Base-by-base conservation (phyloP, 30 jellyfish, hydroid and myxozoan genomes). In the Turritopsis dohrnii region DNA sequence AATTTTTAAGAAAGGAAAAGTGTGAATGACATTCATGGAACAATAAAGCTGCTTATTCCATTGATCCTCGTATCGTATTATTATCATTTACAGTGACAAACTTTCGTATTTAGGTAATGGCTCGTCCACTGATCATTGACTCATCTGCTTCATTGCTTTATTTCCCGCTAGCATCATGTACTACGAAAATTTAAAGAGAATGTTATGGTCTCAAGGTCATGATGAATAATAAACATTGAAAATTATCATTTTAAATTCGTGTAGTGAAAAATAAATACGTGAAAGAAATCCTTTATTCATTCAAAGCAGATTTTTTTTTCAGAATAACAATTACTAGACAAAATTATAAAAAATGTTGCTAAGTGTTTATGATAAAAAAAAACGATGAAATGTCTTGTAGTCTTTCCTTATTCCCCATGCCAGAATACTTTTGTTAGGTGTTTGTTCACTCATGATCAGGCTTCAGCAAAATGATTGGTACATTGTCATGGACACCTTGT, bases 401-500 rank as follows among this genome's bases (percentile, higher is more conserved):
- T 41, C 60, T 41, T 41, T 41, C 13, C 60, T 41, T 41, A 41
- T 41, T 13, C 60, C 60, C 60, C 5, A 41, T 41, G 9, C 60
- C 60, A 41, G 60, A 41, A 41, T 41, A 13, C 5, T 41, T 41
- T 41, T 3, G 13, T 60, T 60, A 60, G 19, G 21, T 60, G 21
- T 60, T 60, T 66, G 28, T 74, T 52, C 65, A 74, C 19, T 80
- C 81, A 21, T 79, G 82, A 52, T 80, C 60, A 52, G 29, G 21
- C 29, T 21, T 23, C 18, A 86, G 85, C 29, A 94, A 79, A 54
- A 84, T 88, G 8, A 94, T 89, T 81, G 90, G 89, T 19, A 88
- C 96, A 72, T 94, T 89, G 83, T 94, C 99, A 71, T 94, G 99
- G 21, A 94, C 99, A 1, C 99, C 99, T 66, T 94, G 99, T 16